A percentile compares a stretch with the other conserved stretches of the same genome.
Evolutionary conservation across 1,140 invertebrate genomes (phyloP).

Genomic region (Leptinotarsa defecta): DNA sequence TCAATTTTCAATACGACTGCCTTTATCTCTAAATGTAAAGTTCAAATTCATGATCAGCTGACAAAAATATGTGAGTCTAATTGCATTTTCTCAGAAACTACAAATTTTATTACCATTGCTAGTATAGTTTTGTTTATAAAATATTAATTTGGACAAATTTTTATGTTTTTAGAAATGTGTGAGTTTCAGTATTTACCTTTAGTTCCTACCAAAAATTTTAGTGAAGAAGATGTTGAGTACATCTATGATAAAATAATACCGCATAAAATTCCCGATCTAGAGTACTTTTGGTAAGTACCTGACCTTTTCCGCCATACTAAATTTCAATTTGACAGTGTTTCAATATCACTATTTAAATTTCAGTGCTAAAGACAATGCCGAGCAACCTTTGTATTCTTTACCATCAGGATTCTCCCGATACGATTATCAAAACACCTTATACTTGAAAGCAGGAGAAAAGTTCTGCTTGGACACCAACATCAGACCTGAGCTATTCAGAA

Average conservation of each 20-base stretch:
- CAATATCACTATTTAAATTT: conserved; percentile 34
- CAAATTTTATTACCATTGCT: not conserved
- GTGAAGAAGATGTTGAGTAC: conserved; percentile 57
- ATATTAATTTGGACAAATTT: conserved; percentile 24
- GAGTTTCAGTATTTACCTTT: conserved; percentile 92
- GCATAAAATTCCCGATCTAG: conserved; percentile 61
- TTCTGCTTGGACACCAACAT: conserved; percentile 25
- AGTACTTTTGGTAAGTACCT: conserved; percentile 63
- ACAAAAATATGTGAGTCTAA: too few species aligned
- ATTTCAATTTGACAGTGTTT: not conserved
- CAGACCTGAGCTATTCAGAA: conserved; percentile 18
- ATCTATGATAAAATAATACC: conserved; percentile 73
- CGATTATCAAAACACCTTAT: conserved; percentile 66
- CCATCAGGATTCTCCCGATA: conserved; percentile 79
- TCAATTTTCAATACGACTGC: too few species aligned
- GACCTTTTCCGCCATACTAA: not conserved
- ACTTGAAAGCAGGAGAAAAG: conserved; percentile 38
- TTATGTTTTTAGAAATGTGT: conserved; percentile 68
- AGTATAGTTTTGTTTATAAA: not conserved
- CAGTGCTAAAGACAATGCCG: conserved; percentile 53
- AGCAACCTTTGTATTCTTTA: conserved; percentile 71
- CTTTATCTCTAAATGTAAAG: too few species aligned
- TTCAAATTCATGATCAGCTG: too few species aligned
- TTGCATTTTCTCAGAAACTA: too few species aligned
- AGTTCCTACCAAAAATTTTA: conserved; percentile 52